A percentile compares a stretch with the other conserved stretches of the same genome.
These are phyloP conservation scores for Odontamblyopus rebecca DNA, from an alignment of 2,797 vertebrate genomes.

Conservation along the genomic window DNA sequence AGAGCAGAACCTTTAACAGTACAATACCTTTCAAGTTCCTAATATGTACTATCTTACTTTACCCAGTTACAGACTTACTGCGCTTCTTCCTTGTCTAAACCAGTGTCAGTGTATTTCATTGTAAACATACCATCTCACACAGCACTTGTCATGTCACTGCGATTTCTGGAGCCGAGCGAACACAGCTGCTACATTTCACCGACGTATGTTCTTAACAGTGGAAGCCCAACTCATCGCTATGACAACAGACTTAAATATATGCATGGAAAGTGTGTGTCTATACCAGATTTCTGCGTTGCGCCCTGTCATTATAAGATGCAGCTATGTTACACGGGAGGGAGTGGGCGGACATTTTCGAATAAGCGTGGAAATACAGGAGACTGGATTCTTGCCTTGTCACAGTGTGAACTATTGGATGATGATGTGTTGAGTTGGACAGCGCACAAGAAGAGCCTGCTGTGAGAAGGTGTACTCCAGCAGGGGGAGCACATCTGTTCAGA, in stretches of 20 bases:
- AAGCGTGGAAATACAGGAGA: not conserved
- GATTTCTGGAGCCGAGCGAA: slow-evolving; percentile 63
- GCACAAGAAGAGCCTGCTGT: not conserved
- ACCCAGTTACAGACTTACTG: not conserved
- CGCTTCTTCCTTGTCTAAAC: slow-evolving; percentile 9
- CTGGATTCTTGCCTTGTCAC: not conserved
- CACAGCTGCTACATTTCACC: slow-evolving; percentile 71
- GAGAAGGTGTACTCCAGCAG: slow-evolving; percentile 43
- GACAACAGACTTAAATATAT: slow-evolving; percentile 38
- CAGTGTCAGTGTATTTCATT: slow-evolving; percentile 30
- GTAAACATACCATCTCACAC: slow-evolving; percentile 21
- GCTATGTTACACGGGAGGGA: not conserved
- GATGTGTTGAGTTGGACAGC: slow-evolving; percentile 4
- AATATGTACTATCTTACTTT: not conserved
- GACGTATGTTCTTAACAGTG: slow-evolving; percentile 57
- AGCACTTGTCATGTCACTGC: slow-evolving; percentile 52
- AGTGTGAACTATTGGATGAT: not conserved
- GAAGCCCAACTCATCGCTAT: slow-evolving; percentile 35
- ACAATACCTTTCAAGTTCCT: not conserved
- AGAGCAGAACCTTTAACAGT: no score
- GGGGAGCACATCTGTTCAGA: slow-evolving; percentile 40
- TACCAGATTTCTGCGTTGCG: slow-evolving; percentile 5
- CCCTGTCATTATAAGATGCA: slow-evolving; percentile 2
- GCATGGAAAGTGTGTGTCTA: slow-evolving; percentile 31
- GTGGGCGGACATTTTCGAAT: not conserved